Evolutionary conservation across 1,140 invertebrate genomes (phyloP), one percentile per base, ranked within the genome.

Genomic region (Chironomus striatipennis): DNA sequence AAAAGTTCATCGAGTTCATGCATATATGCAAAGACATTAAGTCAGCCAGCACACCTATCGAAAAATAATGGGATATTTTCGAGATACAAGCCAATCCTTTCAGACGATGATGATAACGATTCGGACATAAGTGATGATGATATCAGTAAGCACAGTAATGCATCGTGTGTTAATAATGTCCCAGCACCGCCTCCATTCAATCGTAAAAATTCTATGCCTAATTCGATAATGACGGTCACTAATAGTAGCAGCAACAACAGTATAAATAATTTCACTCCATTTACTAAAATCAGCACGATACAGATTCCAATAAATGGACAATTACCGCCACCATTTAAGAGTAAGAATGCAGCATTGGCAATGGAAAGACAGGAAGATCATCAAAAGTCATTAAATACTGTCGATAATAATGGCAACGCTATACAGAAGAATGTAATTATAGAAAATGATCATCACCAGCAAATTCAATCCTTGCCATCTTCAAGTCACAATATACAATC

Each of bases 251-350:
- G n/a, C 18, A 6, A 70, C 17, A 70, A 70, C 7, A 9, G 17
- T 70, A 2, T 9, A 57, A 57, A 57, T 21, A 20, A 74, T 65
- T 67, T 24, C n/a, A n/a, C 21, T 6, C 74, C 74, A 42, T 74
- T 74, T 74, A 74, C 74, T 3, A 64, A 74, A 74, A 74, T 74
- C 20, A 64, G 43, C 20, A 65, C 18, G 20, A 67, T 74, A 17
- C 74, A 74, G 43, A 74, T 67, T 67, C 57, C 74, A 64, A 24
- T 74, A 15, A 74, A 74, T 67, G 74, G 74, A 6, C 43, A 21
- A n/a, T 34, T 67, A 74, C 47, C 57, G 47, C 64, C 74, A 34
- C 42, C 74, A 9, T 64, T 74, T n/a, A 73, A 73, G 20, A 73
- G 8, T 7, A 73, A 73, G 7, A 42, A 73, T 73, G 24, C 42